A percentile compares a stretch with the other conserved stretches of the same genome.
These are phyloP conservation scores for Dermolepida albohirtum DNA, from an alignment of 2,888 invertebrate species.

Conservation along the genomic window DNA sequence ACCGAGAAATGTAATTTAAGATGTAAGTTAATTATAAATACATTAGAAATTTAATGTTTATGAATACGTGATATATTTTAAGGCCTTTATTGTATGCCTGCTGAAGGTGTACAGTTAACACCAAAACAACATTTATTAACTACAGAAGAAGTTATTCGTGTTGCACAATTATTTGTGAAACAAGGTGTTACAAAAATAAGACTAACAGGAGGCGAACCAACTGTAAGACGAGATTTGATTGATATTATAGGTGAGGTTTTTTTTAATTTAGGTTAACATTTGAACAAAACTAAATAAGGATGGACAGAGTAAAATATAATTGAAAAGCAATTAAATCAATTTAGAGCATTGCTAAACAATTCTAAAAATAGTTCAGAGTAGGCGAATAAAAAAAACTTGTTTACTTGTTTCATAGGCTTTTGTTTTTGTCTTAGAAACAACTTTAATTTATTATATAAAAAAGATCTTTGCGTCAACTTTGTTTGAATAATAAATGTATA, in stretches of 20 bases:
- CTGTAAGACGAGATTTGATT: conserved; percentile 87
- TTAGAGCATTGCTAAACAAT: background rate
- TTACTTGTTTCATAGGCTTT: background rate
- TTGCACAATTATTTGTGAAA: conserved; percentile 86
- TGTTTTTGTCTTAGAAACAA: background rate
- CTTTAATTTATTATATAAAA: too few relatives aligned
- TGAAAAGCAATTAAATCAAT: too few relatives aligned
- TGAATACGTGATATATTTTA: conserved; percentile 45
- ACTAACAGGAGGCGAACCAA: conserved; percentile 97
- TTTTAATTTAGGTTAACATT: background rate
- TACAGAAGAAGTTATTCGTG: conserved; percentile 82
- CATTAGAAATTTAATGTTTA: background rate
- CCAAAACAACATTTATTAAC: conserved; percentile 80
- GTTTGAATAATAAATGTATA: too few relatives aligned
- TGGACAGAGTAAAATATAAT: too few relatives aligned
- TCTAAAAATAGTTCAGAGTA: too few relatives aligned
- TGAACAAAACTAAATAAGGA: background rate
- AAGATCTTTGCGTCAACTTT: too few relatives aligned
- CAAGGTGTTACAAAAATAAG: conserved; percentile 94
- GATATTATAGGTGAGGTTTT: conserved; percentile 79
- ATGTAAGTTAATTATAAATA: conserved; percentile 75
- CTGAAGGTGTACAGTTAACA: conserved; percentile 89
- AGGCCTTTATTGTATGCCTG: conserved; percentile 99
- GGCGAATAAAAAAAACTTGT: background rate
- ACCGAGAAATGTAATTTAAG: conserved; percentile 97